A percentile compares a stretch with the other conserved stretches of the same genome.
Conservation (phyloP, 1,140 invertebrate species). For the Pseudomyrmex sp. region DNA sequence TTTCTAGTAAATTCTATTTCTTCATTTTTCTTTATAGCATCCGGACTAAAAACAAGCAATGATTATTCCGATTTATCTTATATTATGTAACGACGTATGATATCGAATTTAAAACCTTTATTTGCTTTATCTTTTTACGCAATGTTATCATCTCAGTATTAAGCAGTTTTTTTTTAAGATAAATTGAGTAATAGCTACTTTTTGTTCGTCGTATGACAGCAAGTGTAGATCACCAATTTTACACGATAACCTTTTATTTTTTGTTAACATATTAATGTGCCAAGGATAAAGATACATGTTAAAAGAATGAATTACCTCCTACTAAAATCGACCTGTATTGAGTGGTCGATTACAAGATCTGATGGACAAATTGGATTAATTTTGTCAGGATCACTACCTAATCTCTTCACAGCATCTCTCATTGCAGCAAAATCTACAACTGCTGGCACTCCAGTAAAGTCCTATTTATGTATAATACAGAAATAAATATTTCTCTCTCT, state of each 20-base stretch:
- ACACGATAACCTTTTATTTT: constrained; percentile 43
- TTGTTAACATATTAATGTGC: constrained; percentile 1
- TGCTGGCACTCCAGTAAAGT: constrained; percentile 98
- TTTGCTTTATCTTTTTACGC: neutral
- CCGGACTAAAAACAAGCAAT: constrained; percentile 86
- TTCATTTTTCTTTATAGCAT: constrained; percentile 97
- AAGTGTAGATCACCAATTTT: neutral
- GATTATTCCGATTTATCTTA: neutral
- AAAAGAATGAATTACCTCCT: constrained; percentile 88
- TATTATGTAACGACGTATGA: neutral
- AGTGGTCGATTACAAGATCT: constrained; percentile 99
- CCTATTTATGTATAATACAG: constrained; percentile 85
- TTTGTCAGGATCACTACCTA: constrained; percentile 95
- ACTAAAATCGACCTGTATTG: constrained; percentile 97
- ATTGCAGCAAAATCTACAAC: constrained; percentile 99
- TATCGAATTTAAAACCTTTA: neutral
- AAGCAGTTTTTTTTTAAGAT: neutral
- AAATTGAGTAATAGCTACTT: no score
- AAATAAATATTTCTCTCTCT: constrained; percentile 1
- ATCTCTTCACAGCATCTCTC: constrained; percentile 95
- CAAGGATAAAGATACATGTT: constrained; percentile 4
- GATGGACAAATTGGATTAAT: constrained; percentile 99
- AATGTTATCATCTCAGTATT: constrained; percentile 19
- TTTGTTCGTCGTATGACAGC: neutral
- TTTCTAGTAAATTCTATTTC: constrained; percentile 98